Percentiles rank a stretch among this genome's conserved stretches.
These are phyloP conservation scores for Aspiorhynchus laticeps DNA, from an alignment of 2,113 vertebrate genomes.

Conservation along the genomic window DNA sequence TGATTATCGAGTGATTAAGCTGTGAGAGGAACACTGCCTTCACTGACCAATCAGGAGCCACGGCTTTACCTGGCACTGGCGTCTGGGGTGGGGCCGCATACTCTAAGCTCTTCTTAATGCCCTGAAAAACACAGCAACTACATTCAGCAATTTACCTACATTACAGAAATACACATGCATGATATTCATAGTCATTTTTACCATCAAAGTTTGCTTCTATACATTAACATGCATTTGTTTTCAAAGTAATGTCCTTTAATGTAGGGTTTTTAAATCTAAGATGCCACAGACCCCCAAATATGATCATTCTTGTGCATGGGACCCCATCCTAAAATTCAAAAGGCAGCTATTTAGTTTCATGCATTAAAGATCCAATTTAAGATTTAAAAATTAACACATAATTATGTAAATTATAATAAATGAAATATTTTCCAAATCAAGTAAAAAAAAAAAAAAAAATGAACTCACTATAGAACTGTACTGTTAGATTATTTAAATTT, in stretches of 20 bases:
- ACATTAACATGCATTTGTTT: neutral
- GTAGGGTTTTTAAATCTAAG: neutral
- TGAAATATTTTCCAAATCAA: too few relatives aligned
- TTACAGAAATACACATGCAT: neutral
- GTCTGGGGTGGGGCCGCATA: constrained; percentile 25
- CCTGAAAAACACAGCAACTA: constrained; percentile 31
- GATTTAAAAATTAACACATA: too few relatives aligned
- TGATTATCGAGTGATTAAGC: constrained; percentile 32
- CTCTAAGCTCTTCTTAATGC: constrained; percentile 39
- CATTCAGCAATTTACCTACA: constrained; percentile 18
- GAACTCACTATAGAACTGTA: too few relatives aligned
- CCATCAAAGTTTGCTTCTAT: neutral
- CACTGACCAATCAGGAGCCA: constrained; percentile 24
- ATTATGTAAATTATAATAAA: too few relatives aligned
- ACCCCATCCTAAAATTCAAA: neutral
- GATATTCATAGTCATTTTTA: neutral
- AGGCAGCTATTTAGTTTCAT: neutral
- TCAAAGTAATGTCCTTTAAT: neutral
- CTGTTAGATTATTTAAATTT: too few relatives aligned
- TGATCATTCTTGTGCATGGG: neutral
- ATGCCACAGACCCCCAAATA: neutral
- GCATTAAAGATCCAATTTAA: too few relatives aligned
- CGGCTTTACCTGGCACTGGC: constrained; percentile 45
- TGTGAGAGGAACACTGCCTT: constrained; percentile 29
- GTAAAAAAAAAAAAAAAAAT: too few relatives aligned